These are phyloP conservation scores for Montipora capitata DNA, from an alignment of 92 coral and sea anemone species.

Conservation along the genomic window DNA sequence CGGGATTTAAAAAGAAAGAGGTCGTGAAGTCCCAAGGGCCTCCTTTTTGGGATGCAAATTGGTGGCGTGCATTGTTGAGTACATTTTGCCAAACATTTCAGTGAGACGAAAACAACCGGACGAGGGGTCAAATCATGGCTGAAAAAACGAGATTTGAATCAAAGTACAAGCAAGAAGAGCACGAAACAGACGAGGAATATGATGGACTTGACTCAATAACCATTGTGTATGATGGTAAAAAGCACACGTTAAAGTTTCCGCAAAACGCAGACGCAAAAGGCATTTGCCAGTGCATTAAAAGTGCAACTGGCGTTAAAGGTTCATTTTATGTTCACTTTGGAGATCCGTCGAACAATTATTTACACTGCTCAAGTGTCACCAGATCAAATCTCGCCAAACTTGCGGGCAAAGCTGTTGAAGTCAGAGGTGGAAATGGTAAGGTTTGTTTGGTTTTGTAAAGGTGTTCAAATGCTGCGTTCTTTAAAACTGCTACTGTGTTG, in stretches of 20 bases:
- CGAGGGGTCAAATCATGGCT: background rate
- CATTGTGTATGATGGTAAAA: constrained; percentile 65
- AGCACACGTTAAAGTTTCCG: constrained; percentile 65
- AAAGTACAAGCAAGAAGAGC: background rate
- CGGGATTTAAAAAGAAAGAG: background rate
- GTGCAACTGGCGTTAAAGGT: constrained; percentile 80
- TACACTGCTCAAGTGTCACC: constrained; percentile 88
- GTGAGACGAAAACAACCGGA: background rate
- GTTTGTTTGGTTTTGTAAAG: background rate
- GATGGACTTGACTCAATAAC: constrained; percentile 65
- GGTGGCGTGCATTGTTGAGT: background rate
- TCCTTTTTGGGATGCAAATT: background rate
- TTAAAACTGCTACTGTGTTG: background rate
- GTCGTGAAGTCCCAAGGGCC: constrained; percentile 3
- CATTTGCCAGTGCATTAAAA: constrained; percentile 72
- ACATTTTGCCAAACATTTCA: background rate
- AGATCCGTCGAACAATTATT: constrained; percentile 53
- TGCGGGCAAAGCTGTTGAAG: constrained; percentile 69
- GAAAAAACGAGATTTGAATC: background rate
- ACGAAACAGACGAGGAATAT: constrained; percentile 3
- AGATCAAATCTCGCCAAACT: constrained; percentile 75
- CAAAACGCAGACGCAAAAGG: constrained; percentile 70
- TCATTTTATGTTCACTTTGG: constrained; percentile 86
- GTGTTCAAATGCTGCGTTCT: background rate
- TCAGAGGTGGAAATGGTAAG: constrained; percentile 93